A percentile compares a stretch with the other conserved stretches of the same genome.
phyloP scores from a whole-genome alignment of 1,140 invertebrate species.

The Ips nitidus region DNA sequence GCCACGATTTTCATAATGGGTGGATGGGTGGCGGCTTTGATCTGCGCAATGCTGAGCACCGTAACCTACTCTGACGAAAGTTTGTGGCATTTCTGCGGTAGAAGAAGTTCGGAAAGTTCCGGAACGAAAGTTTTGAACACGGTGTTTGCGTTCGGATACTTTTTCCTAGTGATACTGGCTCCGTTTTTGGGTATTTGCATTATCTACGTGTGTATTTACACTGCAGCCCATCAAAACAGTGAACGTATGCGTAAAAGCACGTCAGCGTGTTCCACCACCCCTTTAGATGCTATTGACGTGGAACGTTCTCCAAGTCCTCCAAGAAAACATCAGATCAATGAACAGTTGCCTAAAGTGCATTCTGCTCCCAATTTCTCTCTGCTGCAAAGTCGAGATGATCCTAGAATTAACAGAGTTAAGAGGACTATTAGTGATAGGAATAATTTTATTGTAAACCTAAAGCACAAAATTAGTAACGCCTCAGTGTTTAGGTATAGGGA shows the following conservation, averaged over 20 bases:
- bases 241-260: slow-evolving; percentile 63
- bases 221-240: slow-evolving; percentile 69
- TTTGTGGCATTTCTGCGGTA: slow-evolving; percentile 58
- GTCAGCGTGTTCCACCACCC: slow-evolving; percentile 36
- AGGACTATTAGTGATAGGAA: slow-evolving; percentile 50
- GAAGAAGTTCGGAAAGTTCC: slow-evolving; percentile 43
- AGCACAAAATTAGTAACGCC: slow-evolving; percentile 77
- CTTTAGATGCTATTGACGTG: slow-evolving; percentile 32
- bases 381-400: slow-evolving; percentile 22
- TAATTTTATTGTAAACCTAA: slow-evolving; percentile 69
- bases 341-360: slow-evolving; percentile 45
- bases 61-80: slow-evolving; percentile 51
- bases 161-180: slow-evolving; percentile 63
- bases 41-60: slow-evolving; percentile 56
- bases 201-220: slow-evolving; percentile 73
- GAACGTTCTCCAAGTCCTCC: slow-evolving; percentile 10
- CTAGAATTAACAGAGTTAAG: slow-evolving; percentile 35
- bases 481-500: slow-evolving; percentile 80
- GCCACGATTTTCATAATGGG: slow-evolving; percentile 68
- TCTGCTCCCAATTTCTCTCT: slow-evolving; percentile 46
- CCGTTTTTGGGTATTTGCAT: slow-evolving; percentile 68
- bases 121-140: slow-evolving; percentile 38
- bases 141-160: slow-evolving; percentile 56
- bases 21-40: slow-evolving; percentile 65
- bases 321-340: neutral